Percentiles rank a stretch among this genome's conserved stretches.
phyloP scores from a whole-genome alignment of 2,797 vertebrate genomes.

The Adrianichthys oophorus region DNA sequence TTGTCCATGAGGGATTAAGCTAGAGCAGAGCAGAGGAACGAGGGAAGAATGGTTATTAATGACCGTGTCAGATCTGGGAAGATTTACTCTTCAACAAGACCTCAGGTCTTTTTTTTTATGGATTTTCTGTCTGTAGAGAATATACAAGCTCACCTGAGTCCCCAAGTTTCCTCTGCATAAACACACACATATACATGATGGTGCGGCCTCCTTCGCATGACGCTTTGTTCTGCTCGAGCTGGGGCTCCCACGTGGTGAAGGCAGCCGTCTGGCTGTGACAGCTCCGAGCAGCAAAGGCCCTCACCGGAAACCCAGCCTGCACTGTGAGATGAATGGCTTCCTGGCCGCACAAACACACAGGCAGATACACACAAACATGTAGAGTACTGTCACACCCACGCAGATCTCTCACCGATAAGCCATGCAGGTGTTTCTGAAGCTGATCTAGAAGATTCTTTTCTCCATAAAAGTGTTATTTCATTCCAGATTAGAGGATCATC shows the following conservation, averaged over 20 bases:
- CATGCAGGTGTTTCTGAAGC: conserved; percentile 63
- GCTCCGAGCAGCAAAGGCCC: conserved; percentile 58
- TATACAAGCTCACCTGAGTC: conserved; percentile 63
- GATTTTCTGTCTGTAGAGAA: conserved; percentile 71
- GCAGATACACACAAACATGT: conserved; percentile 25
- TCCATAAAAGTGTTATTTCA: neutral
- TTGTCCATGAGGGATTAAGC: conserved; percentile 69
- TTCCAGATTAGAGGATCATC: too few relatives aligned
- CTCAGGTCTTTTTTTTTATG: conserved; percentile 63
- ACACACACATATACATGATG: conserved; percentile 17
- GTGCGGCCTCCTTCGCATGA: conserved; percentile 49
- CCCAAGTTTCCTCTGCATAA: conserved; percentile 37
- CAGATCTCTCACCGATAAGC: conserved; percentile 66
- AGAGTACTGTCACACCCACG: conserved; percentile 52
- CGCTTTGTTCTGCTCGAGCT: conserved; percentile 61
- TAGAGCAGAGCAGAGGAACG: conserved; percentile 53
- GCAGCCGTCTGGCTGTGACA: conserved; percentile 62
- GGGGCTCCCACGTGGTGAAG: conserved; percentile 64
- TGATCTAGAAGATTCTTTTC: neutral
- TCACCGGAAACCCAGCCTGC: conserved; percentile 71
- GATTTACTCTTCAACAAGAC: conserved; percentile 76
- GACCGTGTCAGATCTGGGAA: conserved; percentile 73
- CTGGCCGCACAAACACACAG: conserved; percentile 57
- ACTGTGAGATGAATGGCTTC: conserved; percentile 69
- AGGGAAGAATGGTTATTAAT: conserved; percentile 69